Evolutionary conservation across 2,797 vertebrate species (phyloP).

Genomic region (Parotocinclus haroldoi): DNA sequence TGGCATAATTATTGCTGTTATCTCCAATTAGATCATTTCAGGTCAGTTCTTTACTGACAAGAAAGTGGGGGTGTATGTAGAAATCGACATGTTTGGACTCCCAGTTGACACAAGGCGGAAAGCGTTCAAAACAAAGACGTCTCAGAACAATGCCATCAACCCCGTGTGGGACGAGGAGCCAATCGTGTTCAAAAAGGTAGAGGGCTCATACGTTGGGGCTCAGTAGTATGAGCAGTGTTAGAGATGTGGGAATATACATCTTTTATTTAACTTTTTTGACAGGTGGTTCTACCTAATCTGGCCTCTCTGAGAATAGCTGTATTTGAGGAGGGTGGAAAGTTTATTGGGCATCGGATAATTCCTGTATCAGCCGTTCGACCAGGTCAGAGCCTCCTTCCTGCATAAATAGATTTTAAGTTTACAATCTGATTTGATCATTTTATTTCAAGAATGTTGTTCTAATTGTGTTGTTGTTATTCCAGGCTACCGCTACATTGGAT

Average conservation of each 20-base stretch:
- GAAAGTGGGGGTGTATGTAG: conserved; percentile 84
- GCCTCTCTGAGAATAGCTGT: conserved; percentile 81
- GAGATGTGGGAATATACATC: too few relatives aligned
- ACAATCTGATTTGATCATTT: too few relatives aligned
- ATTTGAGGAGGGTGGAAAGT: conserved; percentile 88
- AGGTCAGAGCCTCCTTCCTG: conserved; percentile 59
- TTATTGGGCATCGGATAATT: conserved; percentile 85
- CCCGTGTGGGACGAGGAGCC: conserved; percentile 87
- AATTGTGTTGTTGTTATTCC: conserved; percentile 13
- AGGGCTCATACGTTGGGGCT: conserved; percentile 5
- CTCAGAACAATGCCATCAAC: conserved; percentile 84
- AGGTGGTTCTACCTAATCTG: conserved; percentile 84
- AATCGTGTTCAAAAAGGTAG: conserved; percentile 86
- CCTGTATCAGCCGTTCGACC: conserved; percentile 85
- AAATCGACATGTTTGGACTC: conserved; percentile 88
- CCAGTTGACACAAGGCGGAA: conserved; percentile 85
- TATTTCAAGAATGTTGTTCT: too few relatives aligned
- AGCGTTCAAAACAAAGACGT: conserved; percentile 85
- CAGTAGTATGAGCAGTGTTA: too few relatives aligned
- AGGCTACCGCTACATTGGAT: conserved; percentile 85
- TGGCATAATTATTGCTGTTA: conserved; percentile 4
- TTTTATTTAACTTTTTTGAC: neutral
- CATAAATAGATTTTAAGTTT: too few relatives aligned
- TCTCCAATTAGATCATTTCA: conserved; percentile 77
- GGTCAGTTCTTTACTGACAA: conserved; percentile 88